phyloP scores from a whole-genome alignment of 2,888 invertebrate species.

The Nephrotoma guestfalica region DNA sequence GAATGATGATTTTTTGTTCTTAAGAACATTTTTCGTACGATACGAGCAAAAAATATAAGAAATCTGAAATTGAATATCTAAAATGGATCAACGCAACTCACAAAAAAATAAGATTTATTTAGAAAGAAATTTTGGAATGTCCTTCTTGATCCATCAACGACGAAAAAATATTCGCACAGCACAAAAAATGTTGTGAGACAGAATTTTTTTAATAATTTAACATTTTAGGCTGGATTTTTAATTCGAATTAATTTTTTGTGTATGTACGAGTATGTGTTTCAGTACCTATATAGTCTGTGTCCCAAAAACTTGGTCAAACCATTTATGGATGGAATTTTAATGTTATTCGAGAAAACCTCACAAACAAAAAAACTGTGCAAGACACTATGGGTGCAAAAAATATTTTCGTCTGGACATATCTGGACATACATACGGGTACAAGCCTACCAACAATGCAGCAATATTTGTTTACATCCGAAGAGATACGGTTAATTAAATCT shows the following conservation, averaged over 20 bases:
- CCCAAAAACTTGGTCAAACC: background rate
- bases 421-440: background rate
- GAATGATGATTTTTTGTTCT: background rate
- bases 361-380: background rate
- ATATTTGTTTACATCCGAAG: background rate
- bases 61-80: background rate
- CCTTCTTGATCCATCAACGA: background rate
- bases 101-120: background rate
- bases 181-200: background rate
- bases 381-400: background rate
- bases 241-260: background rate
- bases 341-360: background rate
- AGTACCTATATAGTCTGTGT: background rate
- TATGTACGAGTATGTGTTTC: too few species aligned
- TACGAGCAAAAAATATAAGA: background rate
- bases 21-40: background rate
- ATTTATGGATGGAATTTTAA: background rate
- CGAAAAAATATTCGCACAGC: background rate
- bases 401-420: background rate
- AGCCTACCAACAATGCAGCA: background rate
- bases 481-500: background rate
- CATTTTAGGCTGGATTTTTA: background rate
- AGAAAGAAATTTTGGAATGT: background rate
- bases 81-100: background rate
- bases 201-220: background rate